Conservation (phyloP, 92 coral and sea anemone species). For the Blastomussa wellsi region DNA sequence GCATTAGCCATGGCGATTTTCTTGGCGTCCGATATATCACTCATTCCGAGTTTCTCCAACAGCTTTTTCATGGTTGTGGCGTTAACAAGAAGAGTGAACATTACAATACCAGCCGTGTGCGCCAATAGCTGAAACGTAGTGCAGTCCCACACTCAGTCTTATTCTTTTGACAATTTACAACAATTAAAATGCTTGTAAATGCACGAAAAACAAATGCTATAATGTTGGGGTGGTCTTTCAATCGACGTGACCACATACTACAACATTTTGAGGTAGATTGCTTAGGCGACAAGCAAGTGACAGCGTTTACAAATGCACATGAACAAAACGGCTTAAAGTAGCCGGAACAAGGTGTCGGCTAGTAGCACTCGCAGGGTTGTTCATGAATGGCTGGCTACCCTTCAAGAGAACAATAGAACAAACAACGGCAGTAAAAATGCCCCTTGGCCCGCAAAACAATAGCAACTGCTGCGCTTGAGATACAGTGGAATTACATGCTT, state of each 20-base stretch:
- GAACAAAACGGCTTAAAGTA: neutral
- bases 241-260: neutral
- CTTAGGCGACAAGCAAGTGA: neutral
- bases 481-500: too few relatives aligned
- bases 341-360: too few relatives aligned
- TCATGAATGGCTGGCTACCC: too few relatives aligned
- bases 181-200: neutral
- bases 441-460: too few relatives aligned
- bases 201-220: neutral
- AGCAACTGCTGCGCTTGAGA: too few relatives aligned
- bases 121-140: constrained; percentile 64
- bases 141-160: neutral
- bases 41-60: constrained; percentile 94
- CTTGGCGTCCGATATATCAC: constrained; percentile 97
- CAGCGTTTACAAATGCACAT: neutral
- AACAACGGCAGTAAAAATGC: too few relatives aligned
- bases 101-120: constrained; percentile 96
- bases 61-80: constrained; percentile 98
- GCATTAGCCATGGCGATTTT: constrained; percentile 97
- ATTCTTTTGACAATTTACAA: too few relatives aligned
- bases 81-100: constrained; percentile 88
- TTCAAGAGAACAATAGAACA: too few relatives aligned
- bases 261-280: neutral
- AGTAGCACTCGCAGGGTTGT: too few relatives aligned
- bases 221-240: neutral